Evolutionary conservation across 2,888 invertebrate species (phyloP), one percentile per base, ranked within the genome.

Genomic region (Cotesia congregata): DNA sequence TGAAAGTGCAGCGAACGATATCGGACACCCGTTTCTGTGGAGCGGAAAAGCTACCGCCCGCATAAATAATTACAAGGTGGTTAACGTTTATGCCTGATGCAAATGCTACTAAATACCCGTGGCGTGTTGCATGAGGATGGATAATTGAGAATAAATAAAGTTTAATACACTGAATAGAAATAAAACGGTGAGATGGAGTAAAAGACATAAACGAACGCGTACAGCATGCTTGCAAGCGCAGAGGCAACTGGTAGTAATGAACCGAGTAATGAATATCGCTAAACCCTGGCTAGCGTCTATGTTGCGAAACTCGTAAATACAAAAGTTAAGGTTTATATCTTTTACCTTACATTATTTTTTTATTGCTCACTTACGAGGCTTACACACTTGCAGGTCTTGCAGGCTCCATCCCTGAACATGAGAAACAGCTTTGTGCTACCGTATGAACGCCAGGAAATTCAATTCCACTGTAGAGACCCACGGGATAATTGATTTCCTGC

Each of bases 201-300:
- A 30, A 30, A 30, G 30, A 30, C 30, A 30, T 30, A 30, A 30
- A 30, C 30, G 30, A 30, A 30, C 30, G 30, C 30, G 30, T 30
- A 30, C 30, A 30, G 30, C 30, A 30, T 30, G 30, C 30, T 30
- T 30, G 30, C 17, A 20, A 62, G 62, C 20, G 15, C 64, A 39
- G 30, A 69, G 67, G 61, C 75, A 75, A 78, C 74, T 77, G 80
- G 78, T 80, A 80, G 81, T 84, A 85, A 85, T 82, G 84, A 85
- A 82, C 75, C 80, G 78, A 78, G 81, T 83, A 85, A 85, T 85
- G 84, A 83, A 85, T 85, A 84, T 83, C 78, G 79, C 81, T 82
- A 83, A 85, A 82, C 82, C 82, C 81, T 79, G 79, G 76, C 78
- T 82, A 30, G 82, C 50, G 80, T 80, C 80, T 80, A 81, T 81